Evolutionary conservation across 2,888 invertebrate genomes (phyloP).

Genomic region (Ophioninae sp.): DNA sequence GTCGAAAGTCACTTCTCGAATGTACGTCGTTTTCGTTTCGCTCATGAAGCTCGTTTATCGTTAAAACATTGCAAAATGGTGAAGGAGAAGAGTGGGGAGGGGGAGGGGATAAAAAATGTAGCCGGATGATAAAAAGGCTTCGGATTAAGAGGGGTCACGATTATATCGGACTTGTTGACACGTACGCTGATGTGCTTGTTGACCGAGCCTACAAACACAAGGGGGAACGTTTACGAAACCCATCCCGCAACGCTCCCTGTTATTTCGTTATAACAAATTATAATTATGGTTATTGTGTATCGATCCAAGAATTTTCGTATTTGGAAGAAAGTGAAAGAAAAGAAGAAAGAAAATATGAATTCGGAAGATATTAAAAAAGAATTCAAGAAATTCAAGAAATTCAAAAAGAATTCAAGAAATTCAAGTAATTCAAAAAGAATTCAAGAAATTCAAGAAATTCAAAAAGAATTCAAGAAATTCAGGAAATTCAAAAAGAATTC

Average conservation of each 20-base stretch:
- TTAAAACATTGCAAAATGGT: slow-evolving; percentile 43
- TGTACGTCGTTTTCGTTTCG: slow-evolving; percentile 52
- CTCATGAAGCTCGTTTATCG: slow-evolving; percentile 34
- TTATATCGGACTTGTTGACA: slow-evolving; percentile 3
- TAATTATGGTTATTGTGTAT: too few species aligned
- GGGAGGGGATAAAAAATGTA: slow-evolving; percentile 37
- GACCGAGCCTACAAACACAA: neutral
- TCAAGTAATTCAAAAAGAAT: too few species aligned
- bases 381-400: too few species aligned
- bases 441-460: too few species aligned
- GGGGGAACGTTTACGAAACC: neutral
- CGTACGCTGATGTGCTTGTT: neutral
- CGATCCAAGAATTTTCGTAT: too few species aligned
- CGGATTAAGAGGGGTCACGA: slow-evolving; percentile 43
- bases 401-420: too few species aligned
- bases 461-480: too few species aligned
- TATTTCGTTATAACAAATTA: too few species aligned
- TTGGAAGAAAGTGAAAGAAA: too few species aligned
- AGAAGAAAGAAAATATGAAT: too few species aligned
- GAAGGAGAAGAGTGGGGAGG: slow-evolving; percentile 16
- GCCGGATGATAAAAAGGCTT: slow-evolving; percentile 51
- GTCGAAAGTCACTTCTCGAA: slow-evolving; percentile 59
- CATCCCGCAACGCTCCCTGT: neutral
- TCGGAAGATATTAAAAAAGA: too few species aligned
- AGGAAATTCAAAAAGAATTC: too few species aligned